Evolutionary conservation across 2,888 invertebrate genomes (phyloP).

Genomic region (Conchocele bisecta): DNA sequence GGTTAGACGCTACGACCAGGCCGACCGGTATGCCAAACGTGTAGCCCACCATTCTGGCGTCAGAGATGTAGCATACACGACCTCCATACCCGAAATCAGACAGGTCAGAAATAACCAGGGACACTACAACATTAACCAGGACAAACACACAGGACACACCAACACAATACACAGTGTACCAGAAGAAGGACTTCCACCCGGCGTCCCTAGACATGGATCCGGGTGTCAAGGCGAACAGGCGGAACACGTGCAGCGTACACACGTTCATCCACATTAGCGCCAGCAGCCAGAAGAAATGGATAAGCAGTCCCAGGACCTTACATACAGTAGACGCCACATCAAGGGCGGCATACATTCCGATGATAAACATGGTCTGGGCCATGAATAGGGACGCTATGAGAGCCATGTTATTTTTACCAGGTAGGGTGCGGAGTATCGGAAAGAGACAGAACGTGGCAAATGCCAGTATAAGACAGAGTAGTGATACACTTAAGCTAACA

Average conservation of each 20-base stretch:
- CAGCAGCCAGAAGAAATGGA: conserved; percentile 46
- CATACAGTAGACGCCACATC: conserved; percentile 12
- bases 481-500: conserved; percentile 18
- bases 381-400: conserved; percentile 19
- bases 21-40: conserved; percentile 38
- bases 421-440: conserved; percentile 31
- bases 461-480: conserved; percentile 26
- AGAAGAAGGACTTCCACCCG: not conserved
- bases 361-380: conserved; percentile 28
- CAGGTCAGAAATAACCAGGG: not conserved
- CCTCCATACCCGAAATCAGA: conserved; percentile 34
- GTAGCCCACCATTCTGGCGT: conserved; percentile 14
- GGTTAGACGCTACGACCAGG: conserved; percentile 26
- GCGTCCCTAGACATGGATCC: not conserved
- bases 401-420: conserved; percentile 48
- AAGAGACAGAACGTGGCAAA: conserved; percentile 28
- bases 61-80: conserved; percentile 40
- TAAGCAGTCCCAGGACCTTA: conserved; percentile 21
- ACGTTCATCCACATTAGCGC: conserved; percentile 52
- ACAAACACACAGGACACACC: conserved; percentile 12
- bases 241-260: conserved; percentile 39
- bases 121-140: conserved; percentile 13
- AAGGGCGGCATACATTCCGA: conserved; percentile 13
- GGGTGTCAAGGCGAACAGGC: conserved; percentile 8
- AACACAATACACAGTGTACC: conserved; percentile 19